Evolutionary conservation across 2,797 vertebrate genomes (phyloP).

Genomic region (Anguilla pacifica): DNA sequence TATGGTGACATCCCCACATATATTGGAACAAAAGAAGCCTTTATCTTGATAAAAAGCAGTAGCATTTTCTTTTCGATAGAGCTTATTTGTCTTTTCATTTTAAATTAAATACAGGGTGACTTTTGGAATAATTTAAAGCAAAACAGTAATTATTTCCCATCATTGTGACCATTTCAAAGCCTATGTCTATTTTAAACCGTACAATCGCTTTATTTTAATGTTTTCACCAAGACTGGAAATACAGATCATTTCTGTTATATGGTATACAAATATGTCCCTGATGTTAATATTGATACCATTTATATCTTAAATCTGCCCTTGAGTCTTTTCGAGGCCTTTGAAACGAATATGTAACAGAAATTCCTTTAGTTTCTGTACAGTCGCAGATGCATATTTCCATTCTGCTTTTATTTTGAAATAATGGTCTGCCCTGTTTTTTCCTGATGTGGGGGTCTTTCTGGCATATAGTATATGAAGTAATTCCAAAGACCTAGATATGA

Average conservation of each 20-base stretch:
- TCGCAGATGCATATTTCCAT: no score
- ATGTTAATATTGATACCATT: not conserved
- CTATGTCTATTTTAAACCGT: not conserved
- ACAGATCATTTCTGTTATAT: not conserved
- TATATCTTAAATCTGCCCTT: not conserved
- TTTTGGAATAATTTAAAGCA: not conserved
- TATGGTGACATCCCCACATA: not conserved
- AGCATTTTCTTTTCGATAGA: not conserved
- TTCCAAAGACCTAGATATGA: not conserved
- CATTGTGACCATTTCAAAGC: not conserved
- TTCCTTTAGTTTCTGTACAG: not conserved
- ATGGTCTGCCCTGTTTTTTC: not conserved
- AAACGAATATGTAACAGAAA: conserved; percentile 5
- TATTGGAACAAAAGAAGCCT: not conserved
- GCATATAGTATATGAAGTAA: not conserved
- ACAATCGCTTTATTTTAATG: not conserved
- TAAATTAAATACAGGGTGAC: not conserved
- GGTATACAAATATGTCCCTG: not conserved
- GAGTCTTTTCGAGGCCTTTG: not conserved
- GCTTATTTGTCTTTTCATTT: not conserved
- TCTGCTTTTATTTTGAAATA: not conserved
- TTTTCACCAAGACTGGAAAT: not conserved
- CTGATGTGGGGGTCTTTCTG: not conserved
- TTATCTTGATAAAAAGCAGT: not conserved
- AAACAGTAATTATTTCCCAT: not conserved